Evolutionary conservation across 2,113 vertebrate species (phyloP).

Genomic region (Gallinago jamesoni): DNA sequence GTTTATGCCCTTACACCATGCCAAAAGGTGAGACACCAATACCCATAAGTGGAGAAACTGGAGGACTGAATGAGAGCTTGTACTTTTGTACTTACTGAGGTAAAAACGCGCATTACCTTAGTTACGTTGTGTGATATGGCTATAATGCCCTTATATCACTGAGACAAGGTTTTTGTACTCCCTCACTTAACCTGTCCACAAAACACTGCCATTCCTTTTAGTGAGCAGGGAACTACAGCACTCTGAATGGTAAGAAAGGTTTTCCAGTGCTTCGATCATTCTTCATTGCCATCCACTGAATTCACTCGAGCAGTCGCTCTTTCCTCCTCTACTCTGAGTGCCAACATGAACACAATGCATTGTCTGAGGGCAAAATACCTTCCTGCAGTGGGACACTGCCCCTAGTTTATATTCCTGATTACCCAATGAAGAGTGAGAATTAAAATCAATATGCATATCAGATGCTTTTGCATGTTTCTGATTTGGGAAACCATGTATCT

Average conservation of each 20-base stretch:
- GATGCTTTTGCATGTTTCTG: background rate
- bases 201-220: background rate
- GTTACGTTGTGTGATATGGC: background rate
- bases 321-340: background rate
- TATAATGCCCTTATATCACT: background rate
- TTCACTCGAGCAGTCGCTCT: background rate
- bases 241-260: background rate
- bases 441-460: background rate
- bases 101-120: background rate
- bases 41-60: background rate
- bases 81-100: background rate
- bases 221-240: background rate
- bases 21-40: background rate
- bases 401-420: background rate
- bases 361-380: background rate
- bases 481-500: background rate
- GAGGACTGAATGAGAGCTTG: background rate
- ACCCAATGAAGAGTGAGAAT: background rate
- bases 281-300: background rate
- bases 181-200: background rate
- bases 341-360: fast-evolving
- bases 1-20: background rate
- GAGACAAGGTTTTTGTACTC: background rate
- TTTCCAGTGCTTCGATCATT: background rate
- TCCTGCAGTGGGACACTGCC: background rate